Evolutionary conservation across 2,113 vertebrate genomes (phyloP).

Genomic region (Cochlearius cochlearius): DNA sequence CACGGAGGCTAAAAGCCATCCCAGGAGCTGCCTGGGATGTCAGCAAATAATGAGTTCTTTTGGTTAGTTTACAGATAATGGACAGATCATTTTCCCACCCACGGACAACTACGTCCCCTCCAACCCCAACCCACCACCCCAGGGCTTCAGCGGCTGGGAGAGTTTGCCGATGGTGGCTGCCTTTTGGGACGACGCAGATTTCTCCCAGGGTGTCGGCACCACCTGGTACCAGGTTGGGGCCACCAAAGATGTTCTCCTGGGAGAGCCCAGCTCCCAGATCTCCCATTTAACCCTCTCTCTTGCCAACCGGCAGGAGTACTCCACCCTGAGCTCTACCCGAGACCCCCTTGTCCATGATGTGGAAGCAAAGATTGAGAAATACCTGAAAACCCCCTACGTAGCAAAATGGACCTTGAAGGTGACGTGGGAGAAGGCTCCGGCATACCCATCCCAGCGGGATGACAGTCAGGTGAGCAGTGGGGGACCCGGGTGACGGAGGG

Average conservation of each 20-base stretch:
- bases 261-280: neutral
- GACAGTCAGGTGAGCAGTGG: neutral
- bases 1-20: neutral
- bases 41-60: neutral
- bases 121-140: slow-evolving; percentile 63
- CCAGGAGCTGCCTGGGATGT: neutral
- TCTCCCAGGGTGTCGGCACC: slow-evolving; percentile 61
- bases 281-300: neutral
- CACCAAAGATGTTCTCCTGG: neutral
- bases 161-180: slow-evolving; percentile 61
- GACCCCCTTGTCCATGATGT: neutral
- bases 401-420: slow-evolving; percentile 79
- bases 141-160: slow-evolving; percentile 50
- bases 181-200: slow-evolving; percentile 79
- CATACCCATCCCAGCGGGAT: neutral
- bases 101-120: slow-evolving; percentile 46
- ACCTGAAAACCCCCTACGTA: slow-evolving; percentile 16
- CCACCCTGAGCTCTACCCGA: neutral
- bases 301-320: slow-evolving; percentile 44
- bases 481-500: neutral
- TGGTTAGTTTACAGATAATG: slow-evolving; percentile 79
- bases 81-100: slow-evolving; percentile 76
- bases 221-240: slow-evolving; percentile 73
- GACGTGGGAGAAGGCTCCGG: slow-evolving; percentile 63
- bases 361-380: slow-evolving; percentile 61